These are phyloP conservation scores for Brachystomella parvula DNA, from an alignment of 1,140 invertebrate genomes.

Conservation along the genomic window DNA sequence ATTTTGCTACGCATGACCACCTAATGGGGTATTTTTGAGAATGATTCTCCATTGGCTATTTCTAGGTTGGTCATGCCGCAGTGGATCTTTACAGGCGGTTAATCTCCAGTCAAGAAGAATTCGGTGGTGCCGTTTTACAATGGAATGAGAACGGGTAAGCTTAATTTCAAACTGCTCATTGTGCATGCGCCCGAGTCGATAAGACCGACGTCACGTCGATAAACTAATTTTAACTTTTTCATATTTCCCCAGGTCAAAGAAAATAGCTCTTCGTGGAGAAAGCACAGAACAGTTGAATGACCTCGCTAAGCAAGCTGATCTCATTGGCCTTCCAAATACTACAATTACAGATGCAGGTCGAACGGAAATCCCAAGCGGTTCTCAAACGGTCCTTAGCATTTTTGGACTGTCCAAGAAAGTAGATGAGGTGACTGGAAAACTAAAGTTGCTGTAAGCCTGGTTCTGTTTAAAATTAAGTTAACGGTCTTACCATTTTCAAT, in stretches of 20 bases:
- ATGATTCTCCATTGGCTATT: neutral
- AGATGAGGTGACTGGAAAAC: slow-evolving; percentile 34
- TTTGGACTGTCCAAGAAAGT: slow-evolving; percentile 32
- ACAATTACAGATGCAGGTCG: slow-evolving; percentile 30
- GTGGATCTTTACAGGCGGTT: slow-evolving; percentile 32
- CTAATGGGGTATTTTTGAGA: neutral
- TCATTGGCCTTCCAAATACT: slow-evolving; percentile 18
- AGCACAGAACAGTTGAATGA: slow-evolving; percentile 23
- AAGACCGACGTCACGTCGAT: neutral
- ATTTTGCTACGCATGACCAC: neutral
- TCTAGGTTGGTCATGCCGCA: slow-evolving; percentile 30
- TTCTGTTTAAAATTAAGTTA: neutral
- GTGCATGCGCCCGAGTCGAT: neutral
- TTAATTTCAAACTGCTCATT: neutral
- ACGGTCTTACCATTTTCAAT: no score
- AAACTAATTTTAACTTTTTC: neutral
- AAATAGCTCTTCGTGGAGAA: slow-evolving; percentile 32
- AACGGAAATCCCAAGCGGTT: slow-evolving; percentile 36
- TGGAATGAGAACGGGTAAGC: slow-evolving; percentile 37
- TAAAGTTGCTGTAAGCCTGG: slow-evolving; percentile 25
- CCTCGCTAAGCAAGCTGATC: slow-evolving; percentile 20
- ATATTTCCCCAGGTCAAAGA: slow-evolving; percentile 26
- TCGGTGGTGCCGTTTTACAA: slow-evolving; percentile 31
- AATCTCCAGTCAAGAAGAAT: slow-evolving; percentile 30
- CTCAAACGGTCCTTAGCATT: slow-evolving; percentile 36